Evolutionary conservation across 2,888 invertebrate species (phyloP).

Genomic region (Hartigia nigra): DNA sequence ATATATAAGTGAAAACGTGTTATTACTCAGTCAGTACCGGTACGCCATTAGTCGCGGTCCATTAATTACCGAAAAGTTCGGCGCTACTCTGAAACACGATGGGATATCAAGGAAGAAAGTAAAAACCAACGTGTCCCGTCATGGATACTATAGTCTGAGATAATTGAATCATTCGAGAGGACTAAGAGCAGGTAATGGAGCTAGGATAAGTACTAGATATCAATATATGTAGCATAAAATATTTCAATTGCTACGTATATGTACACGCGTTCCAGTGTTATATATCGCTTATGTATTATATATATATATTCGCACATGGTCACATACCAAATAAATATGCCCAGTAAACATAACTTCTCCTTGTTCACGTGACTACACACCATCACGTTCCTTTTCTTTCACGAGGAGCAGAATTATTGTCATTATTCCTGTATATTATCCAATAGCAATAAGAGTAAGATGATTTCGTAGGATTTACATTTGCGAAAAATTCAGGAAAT

Average conservation of each 20-base stretch:
- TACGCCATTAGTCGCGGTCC: slow-evolving; percentile 41
- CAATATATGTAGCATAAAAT: background rate
- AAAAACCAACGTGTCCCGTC: background rate
- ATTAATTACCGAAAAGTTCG: slow-evolving; percentile 37
- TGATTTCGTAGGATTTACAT: background rate
- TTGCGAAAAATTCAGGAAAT: slow-evolving; percentile 13
- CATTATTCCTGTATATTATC: slow-evolving; percentile 27
- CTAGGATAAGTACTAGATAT: background rate
- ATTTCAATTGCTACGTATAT: background rate
- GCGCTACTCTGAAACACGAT: slow-evolving; percentile 2
- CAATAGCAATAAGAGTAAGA: background rate
- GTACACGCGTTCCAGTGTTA: background rate
- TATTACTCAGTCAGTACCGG: slow-evolving; percentile 40
- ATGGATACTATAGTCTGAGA: background rate
- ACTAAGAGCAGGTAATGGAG: background rate
- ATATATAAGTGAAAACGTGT: slow-evolving; percentile 49
- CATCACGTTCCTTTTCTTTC: slow-evolving; percentile 30
- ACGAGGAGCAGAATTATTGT: slow-evolving; percentile 32
- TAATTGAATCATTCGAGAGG: background rate
- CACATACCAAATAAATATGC: background rate
- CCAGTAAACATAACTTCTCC: background rate
- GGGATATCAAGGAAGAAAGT: slow-evolving; percentile 5
- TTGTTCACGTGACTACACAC: slow-evolving; percentile 25
- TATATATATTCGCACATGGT: background rate
- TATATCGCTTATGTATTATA: background rate